These are phyloP conservation scores for Drosophila takahashii DNA, from an alignment of 1,140 invertebrate genomes.

Conservation along the genomic window DNA sequence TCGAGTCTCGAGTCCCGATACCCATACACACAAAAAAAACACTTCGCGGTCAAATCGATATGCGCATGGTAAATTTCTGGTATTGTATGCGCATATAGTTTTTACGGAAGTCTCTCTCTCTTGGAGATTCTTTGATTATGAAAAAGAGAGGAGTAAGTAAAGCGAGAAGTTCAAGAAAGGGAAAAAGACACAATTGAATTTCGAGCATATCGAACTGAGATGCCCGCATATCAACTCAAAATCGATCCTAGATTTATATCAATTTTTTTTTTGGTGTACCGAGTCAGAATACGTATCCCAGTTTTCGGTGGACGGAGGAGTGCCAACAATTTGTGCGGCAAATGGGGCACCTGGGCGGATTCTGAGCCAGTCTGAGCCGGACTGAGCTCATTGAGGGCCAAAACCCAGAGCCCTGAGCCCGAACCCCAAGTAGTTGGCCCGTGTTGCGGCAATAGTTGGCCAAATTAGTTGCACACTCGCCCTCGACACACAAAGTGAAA, in stretches of 20 bases:
- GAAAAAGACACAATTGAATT: too few relatives aligned
- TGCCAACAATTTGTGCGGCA: background rate
- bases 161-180: too few relatives aligned
- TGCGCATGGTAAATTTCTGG: too few relatives aligned
- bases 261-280: background rate
- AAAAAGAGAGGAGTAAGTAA: too few relatives aligned
- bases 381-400: conserved; percentile 3
- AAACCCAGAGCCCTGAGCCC: background rate
- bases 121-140: too few relatives aligned
- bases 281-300: background rate
- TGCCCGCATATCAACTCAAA: too few relatives aligned
- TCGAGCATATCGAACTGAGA: too few relatives aligned
- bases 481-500: conserved; percentile 9
- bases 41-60: too few relatives aligned
- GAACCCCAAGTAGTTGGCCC: conserved; percentile 4
- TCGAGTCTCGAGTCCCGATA: background rate
- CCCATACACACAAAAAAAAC: too few relatives aligned
- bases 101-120: too few relatives aligned
- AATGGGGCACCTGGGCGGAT: conserved; percentile 3
- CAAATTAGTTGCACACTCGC: conserved; percentile 32
- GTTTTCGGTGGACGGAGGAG: background rate
- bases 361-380: background rate
- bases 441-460: conserved; percentile 26
- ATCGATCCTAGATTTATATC: too few relatives aligned
- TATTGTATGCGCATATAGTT: too few relatives aligned